These are phyloP conservation scores for Passer domesticus DNA, from an alignment of 2,113 vertebrate genomes.

Conservation along the genomic window DNA sequence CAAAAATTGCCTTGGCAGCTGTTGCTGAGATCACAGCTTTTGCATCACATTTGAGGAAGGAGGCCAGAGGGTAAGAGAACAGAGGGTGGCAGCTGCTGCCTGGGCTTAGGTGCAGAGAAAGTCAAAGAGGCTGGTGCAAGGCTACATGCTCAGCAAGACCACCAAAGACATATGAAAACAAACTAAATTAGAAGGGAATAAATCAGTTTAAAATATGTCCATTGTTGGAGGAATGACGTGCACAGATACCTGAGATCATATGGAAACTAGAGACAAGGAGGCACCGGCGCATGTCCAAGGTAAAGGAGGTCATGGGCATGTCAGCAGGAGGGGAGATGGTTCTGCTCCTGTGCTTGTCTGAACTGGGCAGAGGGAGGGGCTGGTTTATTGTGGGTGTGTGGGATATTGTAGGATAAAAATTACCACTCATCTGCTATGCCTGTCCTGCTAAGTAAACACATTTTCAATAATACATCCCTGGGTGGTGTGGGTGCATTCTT, in stretches of 20 bases:
- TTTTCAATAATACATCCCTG: background rate
- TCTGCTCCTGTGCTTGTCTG: background rate
- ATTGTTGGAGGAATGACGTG: background rate
- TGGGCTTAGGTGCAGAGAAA: background rate
- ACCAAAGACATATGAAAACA: background rate
- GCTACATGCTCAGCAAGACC: background rate
- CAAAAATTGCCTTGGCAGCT: background rate
- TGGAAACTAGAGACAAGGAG: background rate
- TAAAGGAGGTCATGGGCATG: background rate
- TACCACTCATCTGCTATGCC: background rate
- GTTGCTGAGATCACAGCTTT: background rate
- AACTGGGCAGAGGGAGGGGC: background rate
- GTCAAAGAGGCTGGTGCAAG: background rate
- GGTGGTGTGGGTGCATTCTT: background rate
- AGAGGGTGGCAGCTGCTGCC: background rate
- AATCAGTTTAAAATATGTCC: background rate
- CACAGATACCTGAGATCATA: too few relatives aligned
- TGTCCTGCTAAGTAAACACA: background rate
- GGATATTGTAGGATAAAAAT: background rate
- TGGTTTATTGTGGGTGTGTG: background rate
- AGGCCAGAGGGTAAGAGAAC: background rate
- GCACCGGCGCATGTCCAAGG: fast-evolving
- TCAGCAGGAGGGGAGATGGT: background rate
- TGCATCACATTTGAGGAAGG: background rate
- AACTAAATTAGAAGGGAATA: background rate